Evolutionary conservation across 2,888 invertebrate genomes (phyloP), one percentile per base, ranked within the genome.

Genomic region (Pantelozetes paolii): DNA sequence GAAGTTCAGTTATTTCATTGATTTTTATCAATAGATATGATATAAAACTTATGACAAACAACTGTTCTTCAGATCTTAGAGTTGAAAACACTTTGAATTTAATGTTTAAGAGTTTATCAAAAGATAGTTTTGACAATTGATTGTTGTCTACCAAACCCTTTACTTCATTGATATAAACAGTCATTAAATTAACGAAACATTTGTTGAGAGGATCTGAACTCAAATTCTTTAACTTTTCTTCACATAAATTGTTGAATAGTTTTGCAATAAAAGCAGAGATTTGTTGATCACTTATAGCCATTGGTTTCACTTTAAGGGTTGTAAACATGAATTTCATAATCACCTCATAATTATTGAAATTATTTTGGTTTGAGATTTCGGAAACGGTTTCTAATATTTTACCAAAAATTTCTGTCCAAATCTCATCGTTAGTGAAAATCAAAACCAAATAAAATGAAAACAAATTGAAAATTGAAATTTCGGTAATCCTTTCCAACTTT

Each of bases 381-480:
- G 20, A 23, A 23, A 40, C 23, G 2, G 11, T 36, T 5, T 36
- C 40, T 6, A 67, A 11, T 23, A 67, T 40, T 20, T n/a, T 67
- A 11, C 42, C 67, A 23, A 36, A 32, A 23, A 67, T 40, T n/a
- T 67, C 67, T n/a, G 13, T n/a, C 40, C 40, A 67, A 67, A 67
- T 67, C 18, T 67, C 67, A 5, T 23, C 18, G 5, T 32, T 42
- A 1, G 40, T 13, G 23, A 42, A 1, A 40, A 67, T 67, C 8
- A 67, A 9, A 67, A 42, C n/a, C 40, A 67, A 26, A 67, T 67
- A 67, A 42, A 67, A 42, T 20, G 67, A 40, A n/a, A 67, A 40
- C 15, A 67, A 23, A 42, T 67, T 40, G 20, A 67, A 40, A 67
- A 67, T 42, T 40, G 20, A 20, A 1, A 30, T 67, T 67, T 67